These are phyloP conservation scores for Megastigmus dorsalis DNA, from an alignment of 2,888 invertebrate species.

Conservation along the genomic window DNA sequence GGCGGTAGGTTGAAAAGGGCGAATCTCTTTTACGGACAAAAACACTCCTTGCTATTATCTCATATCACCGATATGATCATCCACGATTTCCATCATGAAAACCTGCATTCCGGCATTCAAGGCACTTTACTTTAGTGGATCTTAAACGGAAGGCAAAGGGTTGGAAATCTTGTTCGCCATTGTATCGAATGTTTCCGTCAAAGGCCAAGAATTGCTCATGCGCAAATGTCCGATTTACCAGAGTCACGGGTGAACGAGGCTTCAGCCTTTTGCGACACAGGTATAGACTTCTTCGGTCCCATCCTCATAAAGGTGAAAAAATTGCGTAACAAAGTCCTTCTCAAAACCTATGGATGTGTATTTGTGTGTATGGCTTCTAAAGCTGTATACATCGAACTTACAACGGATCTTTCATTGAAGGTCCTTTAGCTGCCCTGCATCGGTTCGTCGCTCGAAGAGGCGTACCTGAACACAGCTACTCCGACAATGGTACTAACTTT, in stretches of 20 bases:
- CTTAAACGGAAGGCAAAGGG: background rate
- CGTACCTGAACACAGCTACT: background rate
- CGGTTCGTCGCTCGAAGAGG: background rate
- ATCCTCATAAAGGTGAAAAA: background rate
- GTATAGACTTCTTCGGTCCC: background rate
- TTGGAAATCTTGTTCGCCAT: background rate
- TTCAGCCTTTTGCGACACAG: background rate
- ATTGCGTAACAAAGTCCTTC: background rate
- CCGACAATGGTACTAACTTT: background rate
- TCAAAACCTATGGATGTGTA: background rate
- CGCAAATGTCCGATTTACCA: background rate
- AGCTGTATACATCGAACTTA: background rate
- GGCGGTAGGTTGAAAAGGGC: too few species aligned
- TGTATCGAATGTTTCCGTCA: background rate
- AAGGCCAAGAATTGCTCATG: background rate
- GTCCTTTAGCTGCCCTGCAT: background rate
- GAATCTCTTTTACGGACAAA: too few species aligned
- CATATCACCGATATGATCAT: too few species aligned
- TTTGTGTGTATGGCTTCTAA: conserved; percentile 9
- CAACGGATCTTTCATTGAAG: background rate
- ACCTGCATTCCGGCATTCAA: too few species aligned
- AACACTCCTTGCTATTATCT: too few species aligned
- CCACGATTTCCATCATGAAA: too few species aligned
- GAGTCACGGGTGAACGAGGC: background rate
- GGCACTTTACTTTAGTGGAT: too few species aligned